Base-by-base conservation (phyloP, 1,140 invertebrate genomes). In the Drosophila virilis region DNA sequence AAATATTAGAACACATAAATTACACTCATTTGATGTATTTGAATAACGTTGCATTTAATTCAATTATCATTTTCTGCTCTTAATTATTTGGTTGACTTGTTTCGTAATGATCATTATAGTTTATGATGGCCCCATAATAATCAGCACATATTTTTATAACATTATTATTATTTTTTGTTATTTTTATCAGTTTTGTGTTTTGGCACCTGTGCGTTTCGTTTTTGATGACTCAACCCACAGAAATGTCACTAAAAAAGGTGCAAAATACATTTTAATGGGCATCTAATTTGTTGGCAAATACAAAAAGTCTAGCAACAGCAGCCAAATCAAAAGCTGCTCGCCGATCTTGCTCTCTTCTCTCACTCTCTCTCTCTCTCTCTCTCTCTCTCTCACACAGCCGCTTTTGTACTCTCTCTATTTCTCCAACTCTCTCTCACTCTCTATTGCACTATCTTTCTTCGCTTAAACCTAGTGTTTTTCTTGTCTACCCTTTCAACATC, bases 231-330 rank as follows among this genome's bases (percentile, higher is more conserved):
- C 55, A 69, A 43, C 38, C n/a, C 13, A 7, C 58, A 45, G 67
- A 33, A 61, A 61, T 69, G 67, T 69, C 67, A 45, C 48, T 2
- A 28, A 46, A 60, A 57, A 54, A 50, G 35, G 59, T 52, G 59
- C 50, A 57, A 70, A 70, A 42, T 62, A 70, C 55, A 48, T 35
- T 62, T 61, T 62, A 69, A 69, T 69, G 66, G 48, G 57, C 58
- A 61, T 48, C 38, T 70, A 70, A 70, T 70, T 70, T 55, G 50
- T 70, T 48, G 22, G 50, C 67, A 54, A 61, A 70, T 61, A 46
- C 9, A 37, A 37, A 60, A 51, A 13, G 8, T 43, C 48, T 10
- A 50, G 33, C 54, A 10, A 59, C 8, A 42, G 12, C 22, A 43
- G 13, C 13, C 22, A 33, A 58, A 50, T 17, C 40, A 15, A 43